Base-by-base conservation (phyloP, 2,888 invertebrate species). In the Melieria omissa region DNA sequence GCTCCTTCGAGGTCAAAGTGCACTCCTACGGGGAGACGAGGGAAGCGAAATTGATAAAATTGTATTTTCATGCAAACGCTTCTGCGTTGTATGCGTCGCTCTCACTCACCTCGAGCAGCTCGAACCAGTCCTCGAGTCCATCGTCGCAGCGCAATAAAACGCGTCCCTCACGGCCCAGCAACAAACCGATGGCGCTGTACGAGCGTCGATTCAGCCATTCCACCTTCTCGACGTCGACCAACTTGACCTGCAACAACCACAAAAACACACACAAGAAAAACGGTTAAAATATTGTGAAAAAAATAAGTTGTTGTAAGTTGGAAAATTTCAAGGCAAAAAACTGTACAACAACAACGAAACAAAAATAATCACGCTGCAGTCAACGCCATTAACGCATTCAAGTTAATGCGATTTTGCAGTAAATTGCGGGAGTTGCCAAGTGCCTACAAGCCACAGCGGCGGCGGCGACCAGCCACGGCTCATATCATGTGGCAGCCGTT, bases 191-290 rank as follows among this genome's bases (percentile, higher is more conserved):
- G 76, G 90, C 88, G 81, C 90, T 90, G 81, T 91, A 91, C 67
- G 89, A 90, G 78, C 90, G 90, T 76, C 90, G 89, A 83, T 91
- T 91, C 73, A 90, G 88, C 91, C 91, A 91, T 84, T 91, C 90
- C 61, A 91, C 89, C 79, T 89, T 89, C 79, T 91, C 91, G 61
- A 92, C 90, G 82, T 92, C 92, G 68, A 90, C 89, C 77, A 91
- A 86, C 83, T 90, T 89, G 75, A 90, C 88, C 89, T 89, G 83
- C 8, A 83, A 81, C 55, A 5, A 9, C 12, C 14, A 44, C 52
- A 41, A 14, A 65, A 54, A 54, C 16, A 5, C 46, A 62, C 46
- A 47, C 10, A 58, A 6, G 46, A 63, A 4, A 46, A 6, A 42
- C 42, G 8, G 47, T 52, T 49, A 49, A 42, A 58, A 58, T 41